Evolutionary conservation across 2,888 invertebrate genomes (phyloP), one percentile per base, ranked within the genome.

Genomic region (Dromius quadrimaculatus): DNA sequence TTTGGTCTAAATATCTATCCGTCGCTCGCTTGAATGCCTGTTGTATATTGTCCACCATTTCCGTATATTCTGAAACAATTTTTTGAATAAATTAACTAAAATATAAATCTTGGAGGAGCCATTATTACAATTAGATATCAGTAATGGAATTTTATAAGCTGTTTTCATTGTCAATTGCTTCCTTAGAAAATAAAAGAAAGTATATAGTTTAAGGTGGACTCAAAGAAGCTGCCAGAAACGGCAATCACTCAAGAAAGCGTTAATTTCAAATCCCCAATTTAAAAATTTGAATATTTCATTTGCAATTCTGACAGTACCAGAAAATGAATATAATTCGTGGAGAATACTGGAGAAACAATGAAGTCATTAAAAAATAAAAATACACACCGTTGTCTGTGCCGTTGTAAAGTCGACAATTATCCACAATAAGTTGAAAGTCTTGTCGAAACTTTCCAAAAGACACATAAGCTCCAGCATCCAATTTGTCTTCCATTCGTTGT

Each of bases 341-440:
- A n/a, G n/a, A n/a, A n/a, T n/a, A n/a, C n/a, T n/a, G 2, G n/a
- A 36, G 36, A 11, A 36, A 36, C 8, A 11, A 36, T 36, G 36
- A 36, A 6, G n/a, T 9, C n/a, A 36, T 36, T 36, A 36, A 36
- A 36, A 36, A 1, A 3, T 73, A 20, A 43, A 47, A 54, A 69
- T 13, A 38, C 83, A 84, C 81, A 95, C 96, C 96, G 85, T 95
- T 96, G 78, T 94, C 92, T 76, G 92, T 92, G 65, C 97, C 97
- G 85, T 97, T 97, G 81, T 96, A 97, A 63, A 94, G 86, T 62
- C 93, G 87, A 81, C 97, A 97, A 81, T 97, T 97, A 78, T 95
- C 94, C 5, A 97, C 93, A 78, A 97, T 96, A 69, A 95, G 87
- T 78, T 93, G 91, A 82, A 97, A 95, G 83, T 97, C 97, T 5